These are phyloP conservation scores for Vipera latastei DNA, from an alignment of 2,797 vertebrate species.

Conservation along the genomic window DNA sequence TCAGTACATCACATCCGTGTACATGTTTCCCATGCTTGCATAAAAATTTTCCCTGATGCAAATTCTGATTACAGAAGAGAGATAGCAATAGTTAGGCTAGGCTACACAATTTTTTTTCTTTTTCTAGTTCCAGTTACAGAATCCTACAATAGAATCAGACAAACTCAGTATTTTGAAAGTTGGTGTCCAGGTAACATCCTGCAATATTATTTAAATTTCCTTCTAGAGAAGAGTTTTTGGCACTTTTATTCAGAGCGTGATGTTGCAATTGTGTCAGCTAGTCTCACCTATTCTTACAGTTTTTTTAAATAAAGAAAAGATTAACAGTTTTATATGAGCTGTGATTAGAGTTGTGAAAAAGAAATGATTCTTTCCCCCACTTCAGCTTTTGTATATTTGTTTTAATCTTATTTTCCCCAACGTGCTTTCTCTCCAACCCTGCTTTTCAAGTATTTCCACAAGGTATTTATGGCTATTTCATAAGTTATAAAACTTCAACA, in stretches of 20 bases:
- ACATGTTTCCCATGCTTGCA: no score
- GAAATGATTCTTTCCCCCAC: constrained; percentile 22
- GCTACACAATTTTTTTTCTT: no score
- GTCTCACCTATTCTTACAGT: constrained; percentile 26
- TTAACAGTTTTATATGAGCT: constrained; percentile 12
- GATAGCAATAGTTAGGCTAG: background rate
- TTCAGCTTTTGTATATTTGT: constrained; percentile 25
- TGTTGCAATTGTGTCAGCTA: constrained; percentile 32
- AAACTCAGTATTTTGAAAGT: background rate
- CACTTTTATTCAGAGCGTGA: background rate
- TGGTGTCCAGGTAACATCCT: background rate
- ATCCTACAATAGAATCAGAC: background rate
- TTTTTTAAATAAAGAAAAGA: constrained; percentile 13
- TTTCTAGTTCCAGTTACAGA: no score
- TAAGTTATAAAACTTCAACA: background rate
- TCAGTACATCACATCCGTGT: no score
- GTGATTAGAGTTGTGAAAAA: constrained; percentile 51
- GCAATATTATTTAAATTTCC: constrained; percentile 14
- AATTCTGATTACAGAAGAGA: no score
- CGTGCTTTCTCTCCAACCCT: background rate
- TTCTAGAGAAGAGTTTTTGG: background rate
- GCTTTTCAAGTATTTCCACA: background rate
- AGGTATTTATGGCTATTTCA: background rate
- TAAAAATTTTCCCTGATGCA: no score
- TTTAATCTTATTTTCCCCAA: constrained; percentile 32